Base-by-base conservation (phyloP, 2,888 invertebrate species). In the Lycocerus yunnanus region DNA sequence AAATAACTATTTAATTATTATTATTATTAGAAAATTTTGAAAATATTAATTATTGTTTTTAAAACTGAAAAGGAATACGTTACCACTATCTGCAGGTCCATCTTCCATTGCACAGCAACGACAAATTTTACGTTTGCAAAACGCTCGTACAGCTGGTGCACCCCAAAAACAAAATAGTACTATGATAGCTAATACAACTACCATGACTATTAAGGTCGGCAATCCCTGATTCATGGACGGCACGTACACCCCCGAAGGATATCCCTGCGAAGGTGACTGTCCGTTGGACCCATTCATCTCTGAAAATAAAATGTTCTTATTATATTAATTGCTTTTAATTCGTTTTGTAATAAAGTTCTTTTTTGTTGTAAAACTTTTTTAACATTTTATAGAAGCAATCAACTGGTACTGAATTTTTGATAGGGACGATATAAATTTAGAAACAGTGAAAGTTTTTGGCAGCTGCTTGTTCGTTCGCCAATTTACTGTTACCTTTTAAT, bases 91-190 rank as follows among this genome's bases (percentile, higher is more conserved):
- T 68, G 78, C 74, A 68, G 87, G 86, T 1, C 88, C 87, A 81
- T 88, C 87, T 76, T 88, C 88, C 69, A 88, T 84, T 1, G 85
- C 84, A 79, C 89, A 89, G 76, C 88, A 87, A 76, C 87, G 87
- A 81, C 89, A 86, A 24, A 87, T 81, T 77, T 85, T 85, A 77
- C 84, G 81, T 75, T 84, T 84, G 81, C 89, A 89, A 68, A 89
- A 85, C 10, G 88, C 87, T 69, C 90, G 84, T 69, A 90, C 89
- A 78, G 89, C 89, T 4, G 90, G 90, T 1, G 90, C 89, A 1
- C 90, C 90, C 86, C 90, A 90, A 81, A 90, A 90, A 82, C 90
- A 90, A 80, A 90, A 90, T 67, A 89, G 85, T 71, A 90, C 85
- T 76, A 90, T 89, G 81, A 90, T 89, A 75, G 88, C 87, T 71